Evolutionary conservation across 2,113 vertebrate genomes (phyloP), one percentile per base, ranked within the genome.

Genomic region (Mormoops blainvillei): DNA sequence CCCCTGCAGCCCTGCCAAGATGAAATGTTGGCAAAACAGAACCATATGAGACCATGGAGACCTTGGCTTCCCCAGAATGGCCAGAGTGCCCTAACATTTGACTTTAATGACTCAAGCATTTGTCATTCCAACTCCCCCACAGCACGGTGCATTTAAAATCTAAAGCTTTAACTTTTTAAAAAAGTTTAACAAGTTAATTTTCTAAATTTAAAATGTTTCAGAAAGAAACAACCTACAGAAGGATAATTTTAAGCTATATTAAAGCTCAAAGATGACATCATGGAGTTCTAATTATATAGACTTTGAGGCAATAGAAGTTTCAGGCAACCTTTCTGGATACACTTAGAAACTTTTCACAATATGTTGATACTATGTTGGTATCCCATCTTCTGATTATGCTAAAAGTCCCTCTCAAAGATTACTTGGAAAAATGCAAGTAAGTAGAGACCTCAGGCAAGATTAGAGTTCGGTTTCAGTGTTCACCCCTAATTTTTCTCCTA

Each of bases 171-270:
- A 97, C 97, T 97, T 96, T 15, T 89, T 48, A 92, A 91, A 84
- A 95, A 97, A 95, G 96, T 97, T 97, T 91, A 96, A 95, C 93
- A 97, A 97, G 97, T 97, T 97, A 94, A 97, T 97, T 98, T 97
- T 97, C 97, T 97, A 98, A 97, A 97, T 97, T 98, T 98, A 95
- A 97, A 97, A 95, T 80, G 38, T 96, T 97, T 97, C 97, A 96
- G 95, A 96, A 96, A 97, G 94, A 97, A 96, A 94, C 96, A 97
- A 97, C 97, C 97, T 97, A 97, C 97, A 96, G 95, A 97, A 96
- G 78, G 94, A 94, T 97, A 95, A 97, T 97, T 97, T 97, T 96
- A 96, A 97, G 97, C 95, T 97, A 96, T 96, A 96, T 96, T 87
- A 92, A 97, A 97, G 94, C 97, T 96, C 77, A n/a, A 76, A 52